Base-by-base conservation (phyloP, 1,140 invertebrate genomes). In the Drosophila sp. region DNA sequence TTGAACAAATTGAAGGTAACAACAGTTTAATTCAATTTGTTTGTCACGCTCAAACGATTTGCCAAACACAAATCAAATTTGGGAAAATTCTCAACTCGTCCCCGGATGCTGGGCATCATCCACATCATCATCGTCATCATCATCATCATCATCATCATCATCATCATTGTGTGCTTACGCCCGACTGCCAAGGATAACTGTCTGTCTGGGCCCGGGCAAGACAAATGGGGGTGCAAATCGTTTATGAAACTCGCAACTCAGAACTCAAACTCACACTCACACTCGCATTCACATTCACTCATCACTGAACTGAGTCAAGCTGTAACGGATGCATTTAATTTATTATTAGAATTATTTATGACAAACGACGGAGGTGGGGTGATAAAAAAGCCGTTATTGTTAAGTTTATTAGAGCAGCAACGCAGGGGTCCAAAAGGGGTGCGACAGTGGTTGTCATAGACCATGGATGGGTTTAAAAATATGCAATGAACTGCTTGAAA, bases 271-370 rank as follows among this genome's bases (percentile, higher is more conserved):
- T 40, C 8, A 11, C 4, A 56, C 16, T 43, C 50, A 64, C 13
- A 57, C 16, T 54, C 14, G 50, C 18, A 48, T n/a, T 41, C 46
- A 61, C 53, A 71, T 46, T 69, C 63, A 81, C 58, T 78, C 82
- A 69, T 78, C 78, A 62, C 36, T 51, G 34, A 70, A 43, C 57
- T 40, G 62, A 73, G 32, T 62, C 72, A 69, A 63, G 63, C 75
- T 83, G 86, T 90, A 89, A 80, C 86, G 86, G 86, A 90, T 90
- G 86, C 86, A 87, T 90, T 90, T 90, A 90, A 90, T 90, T 90
- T 90, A 90, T 90, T 90, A 90, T 90, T 90, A 86, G 86, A 90
- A 90, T 90, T 90, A 90, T 90, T 89, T 89, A 89, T 89, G 83
- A 72, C 80, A 78, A 83, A 56, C 58, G 54, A 53, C 67, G 45